Conservation (phyloP, 2,888 invertebrate genomes). For the Pristionchus exspectatus region DNA sequence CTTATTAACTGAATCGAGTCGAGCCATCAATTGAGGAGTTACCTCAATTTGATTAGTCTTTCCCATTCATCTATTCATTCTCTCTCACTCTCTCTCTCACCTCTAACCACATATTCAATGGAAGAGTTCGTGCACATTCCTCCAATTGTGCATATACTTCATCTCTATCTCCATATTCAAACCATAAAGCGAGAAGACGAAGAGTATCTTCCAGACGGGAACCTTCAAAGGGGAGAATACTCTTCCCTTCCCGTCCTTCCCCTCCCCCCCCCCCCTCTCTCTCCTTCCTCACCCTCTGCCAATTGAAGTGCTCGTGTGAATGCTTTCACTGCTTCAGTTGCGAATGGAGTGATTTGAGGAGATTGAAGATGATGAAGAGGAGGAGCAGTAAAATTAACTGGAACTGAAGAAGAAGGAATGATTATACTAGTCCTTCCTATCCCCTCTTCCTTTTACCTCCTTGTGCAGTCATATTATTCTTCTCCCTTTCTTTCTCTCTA, state of each 20-base stretch:
- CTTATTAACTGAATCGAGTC: constrained; percentile 92
- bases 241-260: background rate
- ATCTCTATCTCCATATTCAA: constrained; percentile 90
- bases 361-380: background rate
- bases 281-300: constrained; percentile 17
- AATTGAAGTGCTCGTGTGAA: constrained; percentile 38
- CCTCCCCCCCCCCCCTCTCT: background rate
- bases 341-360: background rate
- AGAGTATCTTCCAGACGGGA: constrained; percentile 94
- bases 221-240: constrained; percentile 53
- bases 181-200: constrained; percentile 94
- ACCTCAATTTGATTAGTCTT: constrained; percentile 79
- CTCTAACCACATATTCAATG: constrained; percentile 98
- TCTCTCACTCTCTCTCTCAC: constrained; percentile 74
- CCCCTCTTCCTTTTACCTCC: background rate
- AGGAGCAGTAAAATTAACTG: background rate
- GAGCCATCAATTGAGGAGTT: constrained; percentile 97
- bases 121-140: constrained; percentile 93
- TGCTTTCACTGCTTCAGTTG: constrained; percentile 34
- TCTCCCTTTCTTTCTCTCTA: constrained; percentile 34
- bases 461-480: background rate
- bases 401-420: background rate
- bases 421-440: background rate
- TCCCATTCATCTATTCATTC: too few relatives aligned
- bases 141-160: constrained; percentile 94